Conservation (phyloP, 1,140 invertebrate genomes). For the Caerostris darwini region DNA sequence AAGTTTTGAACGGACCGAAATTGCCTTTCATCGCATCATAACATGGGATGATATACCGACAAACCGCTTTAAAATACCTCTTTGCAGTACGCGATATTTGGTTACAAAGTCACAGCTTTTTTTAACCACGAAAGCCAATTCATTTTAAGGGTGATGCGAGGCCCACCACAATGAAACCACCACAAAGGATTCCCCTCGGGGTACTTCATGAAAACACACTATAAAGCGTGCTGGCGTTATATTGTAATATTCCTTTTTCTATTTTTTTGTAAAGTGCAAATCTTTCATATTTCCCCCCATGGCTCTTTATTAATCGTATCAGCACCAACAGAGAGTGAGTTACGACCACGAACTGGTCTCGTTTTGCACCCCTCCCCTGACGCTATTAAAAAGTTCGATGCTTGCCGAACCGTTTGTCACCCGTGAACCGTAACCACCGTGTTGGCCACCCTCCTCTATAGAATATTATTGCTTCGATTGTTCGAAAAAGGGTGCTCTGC, state of each 20-base stretch:
- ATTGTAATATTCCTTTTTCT: neutral
- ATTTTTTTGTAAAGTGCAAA: neutral
- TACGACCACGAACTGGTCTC: neutral
- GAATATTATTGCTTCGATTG: slow-evolving; percentile 1
- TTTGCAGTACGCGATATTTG: neutral
- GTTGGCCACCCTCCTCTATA: neutral
- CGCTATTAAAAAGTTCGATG: neutral
- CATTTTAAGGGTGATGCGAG: neutral
- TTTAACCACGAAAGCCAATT: slow-evolving; percentile 3
- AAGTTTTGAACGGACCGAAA: neutral
- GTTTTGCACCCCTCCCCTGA: neutral
- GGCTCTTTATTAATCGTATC: neutral
- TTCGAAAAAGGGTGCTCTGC: neutral
- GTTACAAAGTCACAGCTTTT: neutral
- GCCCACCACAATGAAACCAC: neutral
- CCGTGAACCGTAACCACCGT: neutral
- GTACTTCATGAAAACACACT: neutral
- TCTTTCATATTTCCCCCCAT: neutral
- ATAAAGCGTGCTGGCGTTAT: slow-evolving; percentile 3
- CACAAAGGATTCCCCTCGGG: neutral
- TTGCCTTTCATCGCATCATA: neutral
- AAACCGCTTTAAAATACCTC: neutral
- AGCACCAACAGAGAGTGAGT: neutral
- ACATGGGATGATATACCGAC: neutral
- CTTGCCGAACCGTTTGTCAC: neutral